These are phyloP conservation scores for Paramacrobiotus metropolitanus DNA, from an alignment of 1,140 invertebrate genomes.

Conservation along the genomic window DNA sequence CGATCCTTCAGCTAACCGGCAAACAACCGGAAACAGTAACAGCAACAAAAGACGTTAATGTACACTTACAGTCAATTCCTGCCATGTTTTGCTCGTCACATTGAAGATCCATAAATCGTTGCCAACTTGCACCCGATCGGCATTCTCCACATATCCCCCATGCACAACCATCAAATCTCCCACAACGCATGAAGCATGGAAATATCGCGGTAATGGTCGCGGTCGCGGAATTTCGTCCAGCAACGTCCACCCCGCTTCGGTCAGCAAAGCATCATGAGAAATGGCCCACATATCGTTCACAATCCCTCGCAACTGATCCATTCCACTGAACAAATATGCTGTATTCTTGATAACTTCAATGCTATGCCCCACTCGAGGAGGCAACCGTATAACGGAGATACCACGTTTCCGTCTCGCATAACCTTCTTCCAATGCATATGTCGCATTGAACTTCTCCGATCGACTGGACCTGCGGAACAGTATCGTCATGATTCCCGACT, in stretches of 20 bases:
- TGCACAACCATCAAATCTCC: conserved; percentile 70
- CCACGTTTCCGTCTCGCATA: background rate
- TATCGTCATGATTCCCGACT: background rate
- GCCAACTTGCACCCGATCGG: conserved; percentile 38
- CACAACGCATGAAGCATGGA: conserved; percentile 65
- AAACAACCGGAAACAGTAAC: too few species aligned
- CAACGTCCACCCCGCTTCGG: background rate
- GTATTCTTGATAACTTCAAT: background rate
- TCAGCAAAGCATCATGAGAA: background rate
- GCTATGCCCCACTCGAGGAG: background rate
- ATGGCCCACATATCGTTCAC: background rate
- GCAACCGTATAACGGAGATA: background rate
- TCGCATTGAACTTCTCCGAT: background rate
- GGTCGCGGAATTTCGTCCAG: background rate
- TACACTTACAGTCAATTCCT: conserved; percentile 10
- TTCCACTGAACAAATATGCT: background rate
- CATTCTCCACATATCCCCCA: conserved; percentile 37
- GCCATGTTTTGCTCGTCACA: conserved; percentile 69
- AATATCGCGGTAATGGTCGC: conserved; percentile 45
- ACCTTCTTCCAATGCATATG: background rate
- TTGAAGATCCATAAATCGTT: conserved; percentile 58
- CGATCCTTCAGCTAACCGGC: too few species aligned
- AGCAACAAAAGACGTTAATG: too few species aligned
- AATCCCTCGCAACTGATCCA: background rate
- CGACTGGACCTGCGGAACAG: background rate